Evolutionary conservation across 1,140 invertebrate species (phyloP).

Genomic region (Nasonia vitripennis): DNA sequence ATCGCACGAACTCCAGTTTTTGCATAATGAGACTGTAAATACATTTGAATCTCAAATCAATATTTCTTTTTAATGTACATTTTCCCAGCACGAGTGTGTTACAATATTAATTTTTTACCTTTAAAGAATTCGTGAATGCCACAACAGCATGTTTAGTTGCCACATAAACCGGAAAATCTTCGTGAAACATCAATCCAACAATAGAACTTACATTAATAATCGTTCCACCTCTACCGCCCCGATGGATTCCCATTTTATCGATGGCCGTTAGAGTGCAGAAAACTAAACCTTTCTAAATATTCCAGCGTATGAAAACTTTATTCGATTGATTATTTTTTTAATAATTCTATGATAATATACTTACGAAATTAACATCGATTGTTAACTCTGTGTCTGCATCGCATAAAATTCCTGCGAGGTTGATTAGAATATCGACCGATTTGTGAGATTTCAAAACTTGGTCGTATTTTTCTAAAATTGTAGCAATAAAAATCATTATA

Average conservation of each 20-base stretch:
- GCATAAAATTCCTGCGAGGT: constrained; percentile 78
- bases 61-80: neutral
- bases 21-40: constrained; percentile 39
- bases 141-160: constrained; percentile 79
- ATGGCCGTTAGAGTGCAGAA: constrained; percentile 53
- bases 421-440: constrained; percentile 79
- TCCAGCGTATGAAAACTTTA: constrained; percentile 2
- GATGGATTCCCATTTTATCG: constrained; percentile 76
- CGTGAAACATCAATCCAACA: constrained; percentile 75
- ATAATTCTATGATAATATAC: constrained; percentile 34
- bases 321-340: neutral
- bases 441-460: constrained; percentile 69
- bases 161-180: constrained; percentile 77
- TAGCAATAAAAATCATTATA: neutral
- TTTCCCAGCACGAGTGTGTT: neutral
- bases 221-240: constrained; percentile 76
- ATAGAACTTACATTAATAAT: constrained; percentile 79
- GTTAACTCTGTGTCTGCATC: constrained; percentile 71
- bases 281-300: constrained; percentile 53
- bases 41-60: neutral
- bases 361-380: constrained; percentile 74
- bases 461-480: constrained; percentile 63
- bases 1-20: constrained; percentile 74
- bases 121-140: constrained; percentile 63
- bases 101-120: constrained; percentile 40